phyloP scores from a whole-genome alignment of 2,888 invertebrate genomes.

The Cheilosia urbana region DNA sequence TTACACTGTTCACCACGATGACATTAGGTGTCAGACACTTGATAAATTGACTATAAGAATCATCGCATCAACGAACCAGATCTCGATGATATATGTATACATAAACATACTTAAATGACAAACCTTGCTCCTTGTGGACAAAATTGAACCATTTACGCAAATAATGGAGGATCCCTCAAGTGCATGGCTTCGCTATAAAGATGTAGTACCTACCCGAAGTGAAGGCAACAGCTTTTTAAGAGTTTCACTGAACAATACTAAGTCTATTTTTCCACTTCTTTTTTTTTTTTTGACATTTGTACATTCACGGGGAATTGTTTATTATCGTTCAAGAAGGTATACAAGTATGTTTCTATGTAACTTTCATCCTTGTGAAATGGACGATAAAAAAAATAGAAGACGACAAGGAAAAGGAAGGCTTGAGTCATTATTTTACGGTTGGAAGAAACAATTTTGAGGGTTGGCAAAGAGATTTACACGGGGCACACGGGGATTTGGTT shows the following conservation, averaged over 20 bases:
- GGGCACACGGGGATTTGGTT: neutral
- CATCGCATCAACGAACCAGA: neutral
- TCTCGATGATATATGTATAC: neutral
- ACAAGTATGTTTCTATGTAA: neutral
- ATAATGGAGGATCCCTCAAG: constrained; percentile 2
- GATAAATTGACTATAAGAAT: neutral
- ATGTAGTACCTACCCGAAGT: neutral
- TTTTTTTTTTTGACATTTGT: constrained; percentile 6
- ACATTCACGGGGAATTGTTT: constrained; percentile 4
- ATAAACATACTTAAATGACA: neutral
- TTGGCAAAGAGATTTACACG: neutral
- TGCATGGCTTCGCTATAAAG: neutral
- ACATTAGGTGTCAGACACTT: too few relatives aligned
- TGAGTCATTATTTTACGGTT: constrained; percentile 41
- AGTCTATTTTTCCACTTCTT: neutral
- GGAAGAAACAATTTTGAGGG: constrained; percentile 22
- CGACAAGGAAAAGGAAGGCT: constrained; percentile 1
- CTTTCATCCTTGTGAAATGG: constrained; percentile 28
- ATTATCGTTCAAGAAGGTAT: constrained; percentile 2
- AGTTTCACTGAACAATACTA: constrained; percentile 2
- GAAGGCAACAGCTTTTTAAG: constrained; percentile 26
- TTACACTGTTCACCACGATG: too few relatives aligned
- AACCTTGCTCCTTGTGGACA: neutral
- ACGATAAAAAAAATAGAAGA: constrained; percentile 71
- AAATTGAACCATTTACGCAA: neutral